Evolutionary conservation across 2,888 invertebrate genomes (phyloP), one percentile per base, ranked within the genome.

Genomic region (Meta bourneti): DNA sequence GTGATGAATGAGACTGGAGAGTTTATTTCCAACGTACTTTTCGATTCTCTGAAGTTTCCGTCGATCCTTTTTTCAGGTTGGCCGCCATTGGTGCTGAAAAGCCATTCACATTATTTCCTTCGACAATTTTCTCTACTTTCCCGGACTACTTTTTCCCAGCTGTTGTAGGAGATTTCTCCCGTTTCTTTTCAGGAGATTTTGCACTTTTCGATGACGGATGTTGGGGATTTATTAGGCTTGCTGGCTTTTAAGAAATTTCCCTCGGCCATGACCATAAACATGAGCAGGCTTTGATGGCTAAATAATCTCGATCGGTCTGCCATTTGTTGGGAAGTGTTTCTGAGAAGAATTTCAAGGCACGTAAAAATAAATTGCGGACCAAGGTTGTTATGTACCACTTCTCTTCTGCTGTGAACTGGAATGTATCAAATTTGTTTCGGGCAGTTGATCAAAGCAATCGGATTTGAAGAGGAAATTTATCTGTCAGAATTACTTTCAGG

Each of bases 1-100:
- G 83, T 83, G 83, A 83, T 83, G 72, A 72, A 83, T 83, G 83
- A 51, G 11, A 34, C 52, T 16, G 19, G 16, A 51, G 83, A 83
- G 83, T 54, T 34, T 70, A 52, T 79, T 49, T 52, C 48, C 20
- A 77, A 49, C n/a, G 16, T 34, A 77, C 52, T 72, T 34, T 83
- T 82, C 61, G 11, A 49, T 71, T 84, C n/a, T 13, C 19, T 19
- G 61, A 74, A 75, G 75, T 75, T 69, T 61, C 49, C 75, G 49
- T 72, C 34, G 72, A 72, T 34, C 34, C 19, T 72, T 77, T 77
- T 77, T 77, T 77, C 72, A 19, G 34, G 19, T 72, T 77, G 72
- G 83, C 74, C 70, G 52, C 72, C 72, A 52, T 20, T 49, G 71
- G 71, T 71, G 70, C 49, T 51, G 72, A 72, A n/a, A 83, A 79